Conservation (phyloP, 2,797 vertebrate genomes). For the Dromococcyx pavoninus region DNA sequence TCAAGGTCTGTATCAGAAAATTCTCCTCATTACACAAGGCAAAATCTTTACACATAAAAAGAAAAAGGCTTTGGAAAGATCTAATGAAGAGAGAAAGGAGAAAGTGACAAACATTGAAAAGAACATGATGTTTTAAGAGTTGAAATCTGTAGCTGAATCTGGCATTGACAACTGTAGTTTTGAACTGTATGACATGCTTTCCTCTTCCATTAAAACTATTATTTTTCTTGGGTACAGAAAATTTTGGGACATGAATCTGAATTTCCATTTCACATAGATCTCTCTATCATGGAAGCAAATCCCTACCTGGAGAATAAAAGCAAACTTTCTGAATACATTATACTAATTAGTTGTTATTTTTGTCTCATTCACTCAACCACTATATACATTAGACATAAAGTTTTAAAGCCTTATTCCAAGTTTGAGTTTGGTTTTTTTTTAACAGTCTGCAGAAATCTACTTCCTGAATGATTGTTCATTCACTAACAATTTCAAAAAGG, state of each 20-base stretch:
- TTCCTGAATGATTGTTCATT: background rate
- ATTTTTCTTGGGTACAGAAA: background rate
- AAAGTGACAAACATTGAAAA: background rate
- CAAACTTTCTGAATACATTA: background rate
- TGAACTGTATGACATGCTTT: background rate
- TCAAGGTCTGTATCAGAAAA: background rate
- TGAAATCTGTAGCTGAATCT: background rate
- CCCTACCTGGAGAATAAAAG: background rate
- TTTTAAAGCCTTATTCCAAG: background rate
- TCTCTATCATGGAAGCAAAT: background rate
- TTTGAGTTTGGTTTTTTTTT: background rate
- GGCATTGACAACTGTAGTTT: background rate
- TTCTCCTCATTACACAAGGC: background rate
- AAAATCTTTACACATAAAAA: background rate
- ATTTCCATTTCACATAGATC: background rate
- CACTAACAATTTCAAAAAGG: background rate
- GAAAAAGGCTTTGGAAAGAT: background rate
- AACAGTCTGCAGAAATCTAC: background rate
- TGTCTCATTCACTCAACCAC: background rate
- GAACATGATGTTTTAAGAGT: background rate
- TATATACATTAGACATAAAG: background rate
- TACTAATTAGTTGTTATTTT: background rate
- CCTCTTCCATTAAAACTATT: background rate
- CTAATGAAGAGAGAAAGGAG: background rate
- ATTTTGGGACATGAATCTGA: background rate